A percentile compares a stretch with the other conserved stretches of the same genome.
Evolutionary conservation across 2,888 invertebrate species (phyloP).

Genomic region (Aquatica leii): DNA sequence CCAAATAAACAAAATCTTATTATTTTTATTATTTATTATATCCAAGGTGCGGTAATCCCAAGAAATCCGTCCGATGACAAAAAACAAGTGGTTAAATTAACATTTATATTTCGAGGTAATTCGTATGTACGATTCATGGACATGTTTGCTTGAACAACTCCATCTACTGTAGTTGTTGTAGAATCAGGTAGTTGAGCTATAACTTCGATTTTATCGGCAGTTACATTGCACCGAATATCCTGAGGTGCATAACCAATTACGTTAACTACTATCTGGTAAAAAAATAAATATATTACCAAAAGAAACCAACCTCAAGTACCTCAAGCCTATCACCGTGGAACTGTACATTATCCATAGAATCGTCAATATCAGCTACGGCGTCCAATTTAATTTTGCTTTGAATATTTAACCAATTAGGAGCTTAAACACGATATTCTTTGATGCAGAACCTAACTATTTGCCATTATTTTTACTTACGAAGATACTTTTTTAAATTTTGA

Average conservation of each 20-base stretch:
- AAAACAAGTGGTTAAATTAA: constrained; percentile 16
- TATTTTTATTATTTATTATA: constrained; percentile 47
- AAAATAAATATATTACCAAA: background rate
- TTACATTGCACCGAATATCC: constrained; percentile 27
- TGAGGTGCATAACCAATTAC: constrained; percentile 23
- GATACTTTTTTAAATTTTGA: background rate
- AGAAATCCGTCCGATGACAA: constrained; percentile 31
- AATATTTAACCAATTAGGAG: background rate
- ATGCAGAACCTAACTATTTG: background rate
- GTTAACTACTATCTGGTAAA: constrained; percentile 26
- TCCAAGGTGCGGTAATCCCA: constrained; percentile 27
- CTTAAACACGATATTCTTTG: background rate
- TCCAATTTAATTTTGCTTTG: background rate
- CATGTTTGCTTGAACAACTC: constrained; percentile 6
- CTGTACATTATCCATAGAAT: constrained; percentile 11
- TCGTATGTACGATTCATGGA: constrained; percentile 23
- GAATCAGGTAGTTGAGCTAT: constrained; percentile 17
- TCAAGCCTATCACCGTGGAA: constrained; percentile 5
- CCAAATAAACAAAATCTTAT: background rate
- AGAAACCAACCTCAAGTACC: background rate
- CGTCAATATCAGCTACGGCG: background rate
- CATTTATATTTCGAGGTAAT: constrained; percentile 27
- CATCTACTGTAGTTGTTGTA: background rate
- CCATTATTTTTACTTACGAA: constrained; percentile 3
- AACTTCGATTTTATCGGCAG: constrained; percentile 21